A percentile compares a stretch with the other conserved stretches of the same genome.
Conservation (phyloP, 2,888 invertebrate genomes). For the Abrostola triplasia region DNA sequence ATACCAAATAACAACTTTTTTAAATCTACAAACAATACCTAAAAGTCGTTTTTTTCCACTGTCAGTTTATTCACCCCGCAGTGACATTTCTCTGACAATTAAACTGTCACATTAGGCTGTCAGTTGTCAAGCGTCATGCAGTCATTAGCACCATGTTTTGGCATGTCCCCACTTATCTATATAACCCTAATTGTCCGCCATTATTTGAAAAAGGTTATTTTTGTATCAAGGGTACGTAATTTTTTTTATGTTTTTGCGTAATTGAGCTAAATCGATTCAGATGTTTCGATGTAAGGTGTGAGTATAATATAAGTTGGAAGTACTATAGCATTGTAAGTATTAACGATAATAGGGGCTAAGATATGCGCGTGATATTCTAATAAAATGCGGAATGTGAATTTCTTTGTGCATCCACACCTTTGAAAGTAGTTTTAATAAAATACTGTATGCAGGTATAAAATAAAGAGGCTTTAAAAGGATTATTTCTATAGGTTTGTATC, state of each 20-base stretch:
- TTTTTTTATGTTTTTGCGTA: conserved; percentile 11
- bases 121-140: conserved; percentile 58
- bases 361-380: conserved; percentile 29
- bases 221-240: conserved; percentile 10
- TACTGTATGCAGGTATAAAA: conserved; percentile 7
- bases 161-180: conserved; percentile 53
- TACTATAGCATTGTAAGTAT: conserved; percentile 22
- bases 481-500: conserved; percentile 20
- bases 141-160: conserved; percentile 57
- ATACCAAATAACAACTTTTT: conserved; percentile 11
- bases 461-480: conserved; percentile 17
- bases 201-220: conserved; percentile 41
- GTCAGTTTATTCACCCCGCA: conserved; percentile 34
- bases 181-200: conserved; percentile 49
- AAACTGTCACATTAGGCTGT: conserved; percentile 70
- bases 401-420: conserved; percentile 44
- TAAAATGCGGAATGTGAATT: conserved; percentile 10
- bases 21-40: conserved; percentile 1
- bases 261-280: conserved; percentile 29
- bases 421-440: conserved; percentile 31
- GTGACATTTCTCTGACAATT: conserved; percentile 69
- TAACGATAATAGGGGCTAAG: conserved; percentile 19
- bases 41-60: conserved; percentile 10
- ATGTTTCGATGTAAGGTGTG: conserved; percentile 23
- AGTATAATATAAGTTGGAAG: conserved; percentile 10